phyloP scores from a whole-genome alignment of 2,113 vertebrate species.

The Ammodytes dubius region DNA sequence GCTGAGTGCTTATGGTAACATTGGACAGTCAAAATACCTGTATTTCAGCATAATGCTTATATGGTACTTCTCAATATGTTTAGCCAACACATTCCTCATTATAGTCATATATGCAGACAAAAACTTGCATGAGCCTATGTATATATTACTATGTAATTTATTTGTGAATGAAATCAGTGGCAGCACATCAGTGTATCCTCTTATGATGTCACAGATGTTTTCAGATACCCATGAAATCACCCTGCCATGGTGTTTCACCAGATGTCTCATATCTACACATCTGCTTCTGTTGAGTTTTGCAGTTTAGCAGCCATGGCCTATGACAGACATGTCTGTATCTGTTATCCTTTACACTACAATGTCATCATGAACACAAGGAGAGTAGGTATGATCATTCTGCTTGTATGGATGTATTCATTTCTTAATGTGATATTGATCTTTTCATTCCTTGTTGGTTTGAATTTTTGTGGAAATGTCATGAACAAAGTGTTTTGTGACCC shows the following conservation, averaged over 20 bases:
- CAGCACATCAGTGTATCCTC: conserved; percentile 38
- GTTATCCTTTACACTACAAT: conserved; percentile 37
- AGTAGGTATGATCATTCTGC: conserved; percentile 1
- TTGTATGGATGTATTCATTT: conserved; percentile 30
- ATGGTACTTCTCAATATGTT: conserved; percentile 30
- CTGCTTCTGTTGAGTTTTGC: conserved; percentile 33
- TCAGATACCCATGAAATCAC: conserved; percentile 36
- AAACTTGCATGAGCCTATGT: conserved; percentile 50
- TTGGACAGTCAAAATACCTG: conserved; percentile 38
- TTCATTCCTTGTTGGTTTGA: conserved; percentile 2
- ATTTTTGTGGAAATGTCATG: conserved; percentile 33
- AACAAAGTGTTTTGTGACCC: conserved; percentile 57
- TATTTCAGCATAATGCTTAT: conserved; percentile 40
- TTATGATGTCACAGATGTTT: conserved; percentile 48
- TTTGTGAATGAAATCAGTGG: conserved; percentile 26
- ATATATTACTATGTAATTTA: conserved; percentile 43
- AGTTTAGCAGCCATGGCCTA: conserved; percentile 57
- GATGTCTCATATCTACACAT: conserved; percentile 26
- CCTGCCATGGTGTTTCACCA: conserved; percentile 40
- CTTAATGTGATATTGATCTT: background rate
- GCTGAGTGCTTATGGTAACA: conserved; percentile 24
- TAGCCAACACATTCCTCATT: conserved; percentile 36
- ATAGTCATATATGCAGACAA: conserved; percentile 35
- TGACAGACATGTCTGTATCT: conserved; percentile 42
- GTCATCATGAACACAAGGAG: conserved; percentile 31